Evolutionary conservation across 2,888 invertebrate species (phyloP).

Genomic region (Teleiodes luculella): DNA sequence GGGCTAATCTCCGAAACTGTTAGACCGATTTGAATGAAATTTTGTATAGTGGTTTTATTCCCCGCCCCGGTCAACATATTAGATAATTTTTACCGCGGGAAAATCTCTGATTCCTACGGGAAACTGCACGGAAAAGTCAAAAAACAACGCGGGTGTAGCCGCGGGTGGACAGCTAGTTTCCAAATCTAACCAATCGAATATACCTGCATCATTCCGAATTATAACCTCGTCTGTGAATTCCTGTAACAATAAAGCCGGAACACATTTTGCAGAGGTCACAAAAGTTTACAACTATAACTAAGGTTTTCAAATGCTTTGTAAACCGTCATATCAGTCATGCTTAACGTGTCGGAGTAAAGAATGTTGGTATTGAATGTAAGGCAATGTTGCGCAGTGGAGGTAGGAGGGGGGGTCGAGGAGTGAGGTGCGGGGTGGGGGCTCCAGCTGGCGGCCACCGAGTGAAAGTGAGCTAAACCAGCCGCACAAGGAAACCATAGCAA

Average conservation of each 20-base stretch:
- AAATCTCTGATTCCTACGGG: too few relatives aligned
- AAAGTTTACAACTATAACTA: not conserved
- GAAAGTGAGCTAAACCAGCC: conserved; percentile 66
- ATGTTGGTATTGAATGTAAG: conserved; percentile 44
- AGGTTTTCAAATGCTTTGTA: not conserved
- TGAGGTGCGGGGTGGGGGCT: conserved; percentile 29
- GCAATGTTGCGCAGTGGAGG: conserved; percentile 52
- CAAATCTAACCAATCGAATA: too few relatives aligned
- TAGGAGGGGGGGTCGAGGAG: conserved; percentile 24
- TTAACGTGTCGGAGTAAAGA: conserved; percentile 7
- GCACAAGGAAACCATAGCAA: conserved; percentile 15
- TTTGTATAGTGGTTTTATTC: too few relatives aligned
- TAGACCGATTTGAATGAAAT: too few relatives aligned
- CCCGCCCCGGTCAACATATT: too few relatives aligned
- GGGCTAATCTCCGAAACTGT: too few relatives aligned
- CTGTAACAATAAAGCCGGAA: not conserved
- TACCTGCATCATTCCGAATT: not conserved
- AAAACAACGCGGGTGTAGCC: too few relatives aligned
- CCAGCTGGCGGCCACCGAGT: conserved; percentile 76
- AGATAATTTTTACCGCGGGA: too few relatives aligned
- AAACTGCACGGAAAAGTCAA: too few relatives aligned
- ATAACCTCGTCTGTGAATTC: not conserved
- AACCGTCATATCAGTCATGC: conserved; percentile 8
- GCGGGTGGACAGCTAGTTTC: too few relatives aligned
- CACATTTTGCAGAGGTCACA: not conserved